Evolutionary conservation across 2,113 vertebrate genomes (phyloP), one percentile per base, ranked within the genome.

Genomic region (Catharus minimus): DNA sequence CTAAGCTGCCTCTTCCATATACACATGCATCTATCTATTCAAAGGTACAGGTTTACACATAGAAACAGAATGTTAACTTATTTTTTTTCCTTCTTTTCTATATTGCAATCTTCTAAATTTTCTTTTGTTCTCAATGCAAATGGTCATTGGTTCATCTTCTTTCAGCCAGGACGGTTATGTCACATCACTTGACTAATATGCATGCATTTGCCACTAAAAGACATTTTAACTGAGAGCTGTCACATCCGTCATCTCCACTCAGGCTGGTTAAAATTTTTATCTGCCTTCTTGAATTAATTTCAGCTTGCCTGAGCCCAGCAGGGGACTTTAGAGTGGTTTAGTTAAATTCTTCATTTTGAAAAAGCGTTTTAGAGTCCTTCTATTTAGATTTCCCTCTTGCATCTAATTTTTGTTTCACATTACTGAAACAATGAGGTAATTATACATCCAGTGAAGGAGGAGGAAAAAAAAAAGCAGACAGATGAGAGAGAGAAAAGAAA

Each of bases 281-380:
- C 98, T 98, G 98, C 97, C 97, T 92, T 97, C 97, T 97, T 97
- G 98, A 98, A 98, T 98, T 98, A 98, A 98, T 98, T 98, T 98
- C 97, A 97, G 97, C 98, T 97, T 96, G 95, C 96, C 83, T 97
- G 97, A 98, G 95, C 98, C 95, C 98, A 98, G 98, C 98, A 97
- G 98, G 98, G 97, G 96, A 96, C 82, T 94, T 97, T 78, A 96
- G 97, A 98, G 97, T 98, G 97, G 94, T 95, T 97, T 97, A 88
- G 96, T 97, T 97, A 97, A 97, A 97, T 97, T 98, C 96, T 96
- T 97, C 96, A 86, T 97, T 97, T 97, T 88, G 84, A 96, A 97
- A 96, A 90, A 94, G 86, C 91, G 90, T 96, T 94, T 94, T 92
- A 91, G 56, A 94, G 69, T 95, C 94, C 88, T 86, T 90, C 92